These are phyloP conservation scores for Motacilla alba DNA, from an alignment of 2,113 vertebrate genomes.

Conservation along the genomic window DNA sequence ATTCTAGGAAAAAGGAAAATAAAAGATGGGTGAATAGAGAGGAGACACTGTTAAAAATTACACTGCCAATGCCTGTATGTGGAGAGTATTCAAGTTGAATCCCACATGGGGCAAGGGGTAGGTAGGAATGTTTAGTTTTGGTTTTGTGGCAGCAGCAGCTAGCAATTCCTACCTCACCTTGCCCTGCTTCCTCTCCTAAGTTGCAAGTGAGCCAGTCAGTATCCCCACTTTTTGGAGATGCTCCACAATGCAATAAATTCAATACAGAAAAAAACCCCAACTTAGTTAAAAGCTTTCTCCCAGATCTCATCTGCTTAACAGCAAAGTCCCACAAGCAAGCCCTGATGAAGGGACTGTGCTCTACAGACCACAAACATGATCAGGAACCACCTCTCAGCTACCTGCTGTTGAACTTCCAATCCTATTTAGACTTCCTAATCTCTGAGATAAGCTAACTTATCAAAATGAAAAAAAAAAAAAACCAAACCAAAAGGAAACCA, in stretches of 20 bases:
- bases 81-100: not conserved
- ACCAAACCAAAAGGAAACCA: not conserved
- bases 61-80: not conserved
- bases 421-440: not conserved
- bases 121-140: not conserved
- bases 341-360: not conserved
- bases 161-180: not conserved
- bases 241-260: not conserved
- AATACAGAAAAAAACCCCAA: not conserved
- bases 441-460: not conserved
- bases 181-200: not conserved
- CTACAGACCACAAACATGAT: not conserved
- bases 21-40: not conserved
- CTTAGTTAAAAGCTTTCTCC: not conserved
- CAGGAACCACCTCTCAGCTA: not conserved
- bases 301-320: not conserved
- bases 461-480: not conserved
- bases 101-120: not conserved
- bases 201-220: not conserved
- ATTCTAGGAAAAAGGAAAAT: not conserved
- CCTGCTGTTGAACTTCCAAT: not conserved
- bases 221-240: not conserved
- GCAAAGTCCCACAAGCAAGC: rapidly evolving
- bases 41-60: not conserved
- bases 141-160: not conserved